These are phyloP conservation scores for Psittacula cyanocephala DNA, from an alignment of 2,113 vertebrate genomes.

Conservation along the genomic window DNA sequence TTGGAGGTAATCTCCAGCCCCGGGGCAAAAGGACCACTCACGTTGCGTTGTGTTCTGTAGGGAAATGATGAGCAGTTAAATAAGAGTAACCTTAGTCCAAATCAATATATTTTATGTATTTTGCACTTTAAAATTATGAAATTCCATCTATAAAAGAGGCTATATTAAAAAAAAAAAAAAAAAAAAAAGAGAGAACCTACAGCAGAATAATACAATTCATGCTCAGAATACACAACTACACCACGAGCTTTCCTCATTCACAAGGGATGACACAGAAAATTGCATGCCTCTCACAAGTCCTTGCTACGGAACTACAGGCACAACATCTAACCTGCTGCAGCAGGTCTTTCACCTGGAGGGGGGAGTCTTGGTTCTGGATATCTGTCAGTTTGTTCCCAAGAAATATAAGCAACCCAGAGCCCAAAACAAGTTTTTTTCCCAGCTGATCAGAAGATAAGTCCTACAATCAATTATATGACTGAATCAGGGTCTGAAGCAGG, in stretches of 20 bases:
- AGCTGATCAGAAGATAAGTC: background rate
- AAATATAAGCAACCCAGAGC: background rate
- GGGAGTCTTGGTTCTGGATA: background rate
- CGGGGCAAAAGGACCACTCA: conserved; percentile 90
- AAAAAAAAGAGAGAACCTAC: background rate
- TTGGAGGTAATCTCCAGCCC: conserved; percentile 85
- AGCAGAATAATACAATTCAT: background rate
- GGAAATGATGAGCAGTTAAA: conserved; percentile 43
- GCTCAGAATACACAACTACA: background rate
- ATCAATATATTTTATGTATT: background rate
- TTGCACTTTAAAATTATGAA: background rate
- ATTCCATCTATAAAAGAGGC: background rate
- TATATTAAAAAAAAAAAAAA: background rate
- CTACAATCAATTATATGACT: accelerated
- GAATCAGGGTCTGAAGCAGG: background rate
- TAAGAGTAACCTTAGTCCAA: background rate
- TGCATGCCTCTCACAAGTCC: background rate
- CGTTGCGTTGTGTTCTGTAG: conserved; percentile 85
- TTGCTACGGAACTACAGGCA: accelerated
- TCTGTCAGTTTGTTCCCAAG: background rate
- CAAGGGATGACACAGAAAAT: background rate
- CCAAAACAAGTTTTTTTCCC: background rate
- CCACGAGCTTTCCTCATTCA: background rate
- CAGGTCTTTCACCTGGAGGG: background rate
- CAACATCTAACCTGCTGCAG: background rate